Evolutionary conservation across 2,113 vertebrate genomes (phyloP).

Genomic region (Labrus mixtus): DNA sequence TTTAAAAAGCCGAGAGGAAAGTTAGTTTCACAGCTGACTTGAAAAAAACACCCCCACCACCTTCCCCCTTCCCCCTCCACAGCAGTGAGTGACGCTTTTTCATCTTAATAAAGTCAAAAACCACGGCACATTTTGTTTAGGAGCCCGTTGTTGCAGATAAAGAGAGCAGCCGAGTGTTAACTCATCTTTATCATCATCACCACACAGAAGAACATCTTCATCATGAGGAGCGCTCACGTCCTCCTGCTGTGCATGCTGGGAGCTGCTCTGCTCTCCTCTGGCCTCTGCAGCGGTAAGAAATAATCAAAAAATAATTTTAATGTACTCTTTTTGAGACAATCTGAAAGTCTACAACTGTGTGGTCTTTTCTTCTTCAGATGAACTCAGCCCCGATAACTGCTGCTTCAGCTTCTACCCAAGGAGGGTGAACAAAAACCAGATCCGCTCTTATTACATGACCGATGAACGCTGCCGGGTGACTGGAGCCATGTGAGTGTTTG

Average conservation of each 20-base stretch:
- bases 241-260: conserved; percentile 69
- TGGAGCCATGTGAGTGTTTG: conserved; percentile 59
- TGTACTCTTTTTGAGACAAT: not conserved
- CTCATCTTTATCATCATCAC: not conserved
- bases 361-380: conserved; percentile 19
- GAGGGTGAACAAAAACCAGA: accelerated
- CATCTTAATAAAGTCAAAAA: conserved; percentile 15
- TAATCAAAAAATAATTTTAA: accelerated
- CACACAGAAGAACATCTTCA: not conserved
- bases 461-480: conserved; percentile 12
- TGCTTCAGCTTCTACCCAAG: conserved; percentile 53
- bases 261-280: conserved; percentile 30
- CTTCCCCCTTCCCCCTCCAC: not conserved
- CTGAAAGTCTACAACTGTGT: not conserved
- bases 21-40: conserved; percentile 20
- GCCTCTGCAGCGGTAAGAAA: conserved; percentile 54
- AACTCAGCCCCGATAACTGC: conserved; percentile 34
- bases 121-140: not conserved
- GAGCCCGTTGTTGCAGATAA: accelerated
- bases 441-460: conserved; percentile 10
- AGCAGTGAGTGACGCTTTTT: not conserved
- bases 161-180: not conserved
- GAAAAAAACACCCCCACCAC: conserved; percentile 42
- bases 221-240: conserved; percentile 58
- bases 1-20: conserved; percentile 48